A percentile compares a stretch with the other conserved stretches of the same genome.
These are phyloP conservation scores for Notolabrus celidotus DNA, from an alignment of 2,797 vertebrate genomes.

Conservation along the genomic window DNA sequence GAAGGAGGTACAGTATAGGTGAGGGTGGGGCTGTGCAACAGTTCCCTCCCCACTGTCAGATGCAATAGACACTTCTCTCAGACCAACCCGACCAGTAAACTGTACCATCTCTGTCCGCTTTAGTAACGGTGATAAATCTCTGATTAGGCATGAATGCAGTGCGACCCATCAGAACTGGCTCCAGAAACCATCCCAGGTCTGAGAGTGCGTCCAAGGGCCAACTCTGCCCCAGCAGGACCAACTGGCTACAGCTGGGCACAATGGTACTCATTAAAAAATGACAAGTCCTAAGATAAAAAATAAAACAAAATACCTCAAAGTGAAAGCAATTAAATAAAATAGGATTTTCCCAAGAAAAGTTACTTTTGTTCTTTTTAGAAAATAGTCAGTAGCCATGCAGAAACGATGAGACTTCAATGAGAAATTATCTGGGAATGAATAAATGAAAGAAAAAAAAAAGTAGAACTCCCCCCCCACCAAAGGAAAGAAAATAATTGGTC, in stretches of 20 bases:
- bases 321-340: slow-evolving; percentile 84
- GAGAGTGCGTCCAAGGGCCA: slow-evolving; percentile 66
- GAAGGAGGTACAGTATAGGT: slow-evolving; percentile 58
- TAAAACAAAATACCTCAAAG: slow-evolving; percentile 44
- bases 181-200: slow-evolving; percentile 42
- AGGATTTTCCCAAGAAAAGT: slow-evolving; percentile 54
- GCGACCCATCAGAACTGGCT: slow-evolving; percentile 71
- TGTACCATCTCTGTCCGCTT: slow-evolving; percentile 55
- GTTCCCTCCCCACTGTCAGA: slow-evolving; percentile 66
- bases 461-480: slow-evolving; percentile 4
- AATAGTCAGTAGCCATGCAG: slow-evolving; percentile 78
- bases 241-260: slow-evolving; percentile 65
- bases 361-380: slow-evolving; percentile 65
- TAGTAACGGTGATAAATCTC: slow-evolving; percentile 81
- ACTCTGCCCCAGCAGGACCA: slow-evolving; percentile 66
- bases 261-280: slow-evolving; percentile 64
- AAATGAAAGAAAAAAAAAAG: slow-evolving; percentile 43
- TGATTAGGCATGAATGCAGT: slow-evolving; percentile 79
- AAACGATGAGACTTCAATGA: slow-evolving; percentile 53
- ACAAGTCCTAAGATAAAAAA: slow-evolving; percentile 56
- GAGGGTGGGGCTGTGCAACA: slow-evolving; percentile 72
- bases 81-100: slow-evolving; percentile 54
- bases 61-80: slow-evolving; percentile 62
- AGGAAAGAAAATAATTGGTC: slow-evolving; percentile 63
- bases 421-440: slow-evolving; percentile 58